Evolutionary conservation across 1,140 invertebrate species (phyloP).

Genomic region (Phocides pigmalion): DNA sequence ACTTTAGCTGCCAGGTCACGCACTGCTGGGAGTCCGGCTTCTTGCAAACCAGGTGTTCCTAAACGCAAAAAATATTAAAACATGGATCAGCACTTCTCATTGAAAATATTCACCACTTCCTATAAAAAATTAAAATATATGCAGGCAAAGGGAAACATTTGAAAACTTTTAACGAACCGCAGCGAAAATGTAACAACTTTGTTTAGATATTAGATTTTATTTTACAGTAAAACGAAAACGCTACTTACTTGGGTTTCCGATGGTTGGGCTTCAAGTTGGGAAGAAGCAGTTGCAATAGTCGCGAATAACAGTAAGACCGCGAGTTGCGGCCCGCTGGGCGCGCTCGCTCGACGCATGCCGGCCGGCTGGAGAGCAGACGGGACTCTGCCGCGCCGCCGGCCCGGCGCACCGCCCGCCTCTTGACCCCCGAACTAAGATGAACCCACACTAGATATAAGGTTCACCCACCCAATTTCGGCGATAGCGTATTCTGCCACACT

Average conservation of each 20-base stretch:
- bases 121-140: too few species aligned
- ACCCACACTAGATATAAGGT: slow-evolving; percentile 69
- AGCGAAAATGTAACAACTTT: too few species aligned
- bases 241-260: slow-evolving; percentile 36
- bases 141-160: too few species aligned
- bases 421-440: slow-evolving; percentile 74
- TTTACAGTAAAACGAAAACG: background rate
- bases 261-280: slow-evolving; percentile 2
- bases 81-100: too few species aligned
- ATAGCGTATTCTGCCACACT: slow-evolving; percentile 62
- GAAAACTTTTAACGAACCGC: too few species aligned
- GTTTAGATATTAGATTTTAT: background rate
- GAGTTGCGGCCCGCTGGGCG: slow-evolving; percentile 34
- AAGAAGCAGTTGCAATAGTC: slow-evolving; percentile 19
- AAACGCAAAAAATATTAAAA: slow-evolving; percentile 31
- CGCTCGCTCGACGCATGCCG: slow-evolving; percentile 56
- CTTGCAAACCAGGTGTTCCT: slow-evolving; percentile 59
- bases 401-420: slow-evolving; percentile 54
- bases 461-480: slow-evolving; percentile 79
- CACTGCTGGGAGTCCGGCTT: slow-evolving; percentile 47
- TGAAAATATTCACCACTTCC: too few species aligned
- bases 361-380: slow-evolving; percentile 48
- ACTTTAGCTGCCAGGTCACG: slow-evolving; percentile 41
- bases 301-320: slow-evolving; percentile 16
- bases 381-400: slow-evolving; percentile 44